Evolutionary conservation across 2,797 vertebrate genomes (phyloP).

Genomic region (Simalia tracyae): DNA sequence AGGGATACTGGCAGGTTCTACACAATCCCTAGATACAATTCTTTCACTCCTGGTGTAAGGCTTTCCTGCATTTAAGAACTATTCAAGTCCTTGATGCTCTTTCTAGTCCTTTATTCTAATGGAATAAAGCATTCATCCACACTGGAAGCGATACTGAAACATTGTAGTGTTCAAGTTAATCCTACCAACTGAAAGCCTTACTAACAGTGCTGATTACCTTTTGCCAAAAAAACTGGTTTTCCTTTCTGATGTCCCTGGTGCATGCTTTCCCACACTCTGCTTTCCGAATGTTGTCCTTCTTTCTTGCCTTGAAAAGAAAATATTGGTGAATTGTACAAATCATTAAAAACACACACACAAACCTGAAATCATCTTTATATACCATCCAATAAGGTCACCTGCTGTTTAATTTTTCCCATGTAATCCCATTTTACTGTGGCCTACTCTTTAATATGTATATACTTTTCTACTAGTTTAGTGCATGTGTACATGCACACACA

Average conservation of each 20-base stretch:
- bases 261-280: constrained; percentile 79
- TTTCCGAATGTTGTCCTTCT: constrained; percentile 85
- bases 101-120: not conserved
- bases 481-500: not conserved
- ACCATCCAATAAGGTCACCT: not conserved
- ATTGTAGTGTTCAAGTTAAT: not conserved
- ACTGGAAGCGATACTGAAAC: not conserved
- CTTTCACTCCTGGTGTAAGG: not conserved
- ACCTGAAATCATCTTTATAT: not conserved
- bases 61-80: not conserved
- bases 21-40: not conserved
- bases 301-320: constrained; percentile 74
- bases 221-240: constrained; percentile 88
- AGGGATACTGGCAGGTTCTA: not conserved
- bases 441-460: not conserved
- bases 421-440: not conserved
- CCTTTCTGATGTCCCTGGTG: constrained; percentile 83
- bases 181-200: not conserved
- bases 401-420: not conserved
- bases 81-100: not conserved
- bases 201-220: constrained; percentile 68
- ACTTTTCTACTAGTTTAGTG: not conserved
- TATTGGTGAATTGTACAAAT: constrained; percentile 35
- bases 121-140: not conserved
- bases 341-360: not conserved